Conservation (phyloP, 2,797 vertebrate species). For the Anguilla megastoma region DNA sequence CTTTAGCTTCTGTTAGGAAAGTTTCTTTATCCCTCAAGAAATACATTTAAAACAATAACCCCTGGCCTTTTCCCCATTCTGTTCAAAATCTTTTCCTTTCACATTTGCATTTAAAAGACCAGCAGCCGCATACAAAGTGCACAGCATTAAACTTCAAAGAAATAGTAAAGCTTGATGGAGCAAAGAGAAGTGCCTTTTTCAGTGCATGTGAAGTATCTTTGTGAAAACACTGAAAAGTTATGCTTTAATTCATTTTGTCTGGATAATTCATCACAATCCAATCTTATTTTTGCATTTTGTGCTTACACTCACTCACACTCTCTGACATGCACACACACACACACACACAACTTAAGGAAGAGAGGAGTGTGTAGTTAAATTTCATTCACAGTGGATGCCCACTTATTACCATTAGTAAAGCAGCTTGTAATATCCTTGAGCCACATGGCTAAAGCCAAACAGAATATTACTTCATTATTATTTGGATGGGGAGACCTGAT, state of each 20-base stretch:
- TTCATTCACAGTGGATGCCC: background rate
- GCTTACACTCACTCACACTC: background rate
- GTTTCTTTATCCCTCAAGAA: constrained; percentile 16
- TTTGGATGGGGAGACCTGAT: background rate
- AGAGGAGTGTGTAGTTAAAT: background rate
- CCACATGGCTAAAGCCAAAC: background rate
- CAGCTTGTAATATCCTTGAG: background rate
- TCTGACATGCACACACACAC: background rate
- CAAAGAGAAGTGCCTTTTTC: background rate
- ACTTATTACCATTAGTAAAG: background rate
- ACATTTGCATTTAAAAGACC: constrained; percentile 27
- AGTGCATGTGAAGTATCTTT: background rate
- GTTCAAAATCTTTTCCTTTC: constrained; percentile 11
- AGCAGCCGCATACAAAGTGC: background rate
- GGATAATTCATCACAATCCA: background rate
- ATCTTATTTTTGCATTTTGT: background rate
- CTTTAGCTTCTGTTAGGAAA: background rate
- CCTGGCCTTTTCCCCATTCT: background rate
- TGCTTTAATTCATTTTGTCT: background rate
- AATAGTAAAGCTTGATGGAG: background rate
- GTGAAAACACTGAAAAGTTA: background rate
- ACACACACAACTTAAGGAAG: background rate
- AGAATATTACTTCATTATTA: background rate
- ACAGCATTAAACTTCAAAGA: constrained; percentile 11
- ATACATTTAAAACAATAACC: constrained; percentile 23